Conservation (phyloP, 2,888 invertebrate species). For the Koerneria pararmatus region DNA sequence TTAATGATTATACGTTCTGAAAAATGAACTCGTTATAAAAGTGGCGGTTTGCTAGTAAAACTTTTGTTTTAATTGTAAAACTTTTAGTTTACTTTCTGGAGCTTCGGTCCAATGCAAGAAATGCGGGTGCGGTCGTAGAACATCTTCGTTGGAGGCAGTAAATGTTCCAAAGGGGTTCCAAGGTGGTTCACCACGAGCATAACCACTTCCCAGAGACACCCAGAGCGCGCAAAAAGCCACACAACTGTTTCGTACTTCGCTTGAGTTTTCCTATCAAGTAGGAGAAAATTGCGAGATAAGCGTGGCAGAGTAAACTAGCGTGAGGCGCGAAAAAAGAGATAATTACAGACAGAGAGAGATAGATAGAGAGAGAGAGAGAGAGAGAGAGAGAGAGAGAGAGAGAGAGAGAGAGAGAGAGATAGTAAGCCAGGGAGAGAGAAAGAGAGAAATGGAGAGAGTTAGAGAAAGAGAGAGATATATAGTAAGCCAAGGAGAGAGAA, state of each 20-base stretch:
- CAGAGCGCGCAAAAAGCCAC: too few species aligned
- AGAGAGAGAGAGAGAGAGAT: constrained; percentile 3
- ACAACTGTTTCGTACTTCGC: too few species aligned
- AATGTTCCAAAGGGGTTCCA: too few species aligned
- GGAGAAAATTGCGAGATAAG: too few species aligned
- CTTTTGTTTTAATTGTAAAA: background rate
- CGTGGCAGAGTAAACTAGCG: constrained; percentile 6
- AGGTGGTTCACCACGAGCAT: too few species aligned
- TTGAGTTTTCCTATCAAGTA: too few species aligned
- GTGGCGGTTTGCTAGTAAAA: background rate
- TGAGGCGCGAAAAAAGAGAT: constrained; percentile 23
- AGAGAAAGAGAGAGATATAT: too few species aligned
- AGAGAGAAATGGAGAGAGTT: too few species aligned
- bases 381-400: constrained; percentile 12
- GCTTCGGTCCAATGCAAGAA: constrained; percentile 33
- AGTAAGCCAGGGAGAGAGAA: background rate
- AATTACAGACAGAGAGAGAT: constrained; percentile 10
- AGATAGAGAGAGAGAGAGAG: too few species aligned
- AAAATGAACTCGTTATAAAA: background rate
- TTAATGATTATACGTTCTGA: constrained; percentile 18
- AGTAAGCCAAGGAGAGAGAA: too few species aligned
- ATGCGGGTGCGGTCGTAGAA: constrained; percentile 30
- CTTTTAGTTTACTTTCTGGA: constrained; percentile 20
- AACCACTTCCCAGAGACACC: too few species aligned
- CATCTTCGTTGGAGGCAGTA: background rate